These are phyloP conservation scores for Microchrysa polita DNA, from an alignment of 2,888 invertebrate genomes.

Conservation along the genomic window DNA sequence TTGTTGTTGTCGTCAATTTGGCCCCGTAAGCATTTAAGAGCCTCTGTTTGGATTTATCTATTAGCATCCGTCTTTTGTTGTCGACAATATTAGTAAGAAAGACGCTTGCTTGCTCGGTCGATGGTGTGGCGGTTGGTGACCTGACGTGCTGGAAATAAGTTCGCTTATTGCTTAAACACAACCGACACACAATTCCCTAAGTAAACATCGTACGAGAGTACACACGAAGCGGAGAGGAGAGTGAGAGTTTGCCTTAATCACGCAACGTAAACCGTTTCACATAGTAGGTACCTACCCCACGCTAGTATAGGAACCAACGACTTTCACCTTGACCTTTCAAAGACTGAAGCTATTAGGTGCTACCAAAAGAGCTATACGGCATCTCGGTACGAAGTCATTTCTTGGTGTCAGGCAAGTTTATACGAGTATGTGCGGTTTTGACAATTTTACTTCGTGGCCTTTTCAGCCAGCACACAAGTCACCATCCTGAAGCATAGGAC, in stretches of 20 bases:
- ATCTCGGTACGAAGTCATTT: not conserved
- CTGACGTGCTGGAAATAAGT: not conserved
- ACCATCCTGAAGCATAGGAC: too few relatives aligned
- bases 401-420: not conserved
- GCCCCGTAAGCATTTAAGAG: constrained; percentile 11
- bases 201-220: not conserved
- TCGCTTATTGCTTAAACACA: not conserved
- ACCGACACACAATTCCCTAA: not conserved
- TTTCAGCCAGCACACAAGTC: too few relatives aligned
- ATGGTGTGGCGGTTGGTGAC: too few relatives aligned
- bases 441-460: not conserved
- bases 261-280: constrained; percentile 6
- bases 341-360: not conserved
- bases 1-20: constrained; percentile 19
- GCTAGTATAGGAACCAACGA: not conserved
- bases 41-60: constrained; percentile 21
- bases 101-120: too few relatives aligned
- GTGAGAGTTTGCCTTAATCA: not conserved
- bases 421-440: not conserved
- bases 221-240: too few relatives aligned
- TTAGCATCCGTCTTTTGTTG: not conserved
- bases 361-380: not conserved
- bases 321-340: constrained; percentile 2
- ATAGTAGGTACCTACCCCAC: not conserved
- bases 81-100: not conserved